Evolutionary conservation across 2,797 vertebrate species (phyloP).

Genomic region (Sphaeramia orbicularis): DNA sequence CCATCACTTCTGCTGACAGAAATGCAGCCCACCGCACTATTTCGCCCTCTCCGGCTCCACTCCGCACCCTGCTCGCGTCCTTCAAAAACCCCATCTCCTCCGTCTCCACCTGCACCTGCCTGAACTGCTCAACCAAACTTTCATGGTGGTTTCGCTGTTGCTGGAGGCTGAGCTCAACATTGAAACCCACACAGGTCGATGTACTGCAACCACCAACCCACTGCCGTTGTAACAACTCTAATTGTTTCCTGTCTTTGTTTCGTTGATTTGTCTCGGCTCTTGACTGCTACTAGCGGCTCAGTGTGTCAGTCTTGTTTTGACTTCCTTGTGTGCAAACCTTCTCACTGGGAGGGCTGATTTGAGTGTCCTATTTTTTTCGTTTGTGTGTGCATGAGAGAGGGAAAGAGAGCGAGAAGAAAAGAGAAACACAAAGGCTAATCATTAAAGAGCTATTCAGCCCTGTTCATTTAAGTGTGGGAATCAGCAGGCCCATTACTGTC

Average conservation of each 20-base stretch:
- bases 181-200: constrained; percentile 44
- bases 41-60: constrained; percentile 83
- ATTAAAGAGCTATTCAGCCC: constrained; percentile 87
- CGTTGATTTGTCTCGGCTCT: constrained; percentile 32
- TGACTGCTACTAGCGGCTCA: constrained; percentile 13
- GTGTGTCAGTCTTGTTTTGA: constrained; percentile 51
- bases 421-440: constrained; percentile 85
- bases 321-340: constrained; percentile 54
- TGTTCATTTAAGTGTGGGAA: constrained; percentile 88
- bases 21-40: constrained; percentile 88
- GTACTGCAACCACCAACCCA: constrained; percentile 22
- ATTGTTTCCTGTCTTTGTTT: constrained; percentile 36
- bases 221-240: constrained; percentile 46
- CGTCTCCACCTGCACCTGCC: constrained; percentile 74
- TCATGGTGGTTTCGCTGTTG: constrained; percentile 43
- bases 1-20: constrained; percentile 91
- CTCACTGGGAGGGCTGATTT: constrained; percentile 66
- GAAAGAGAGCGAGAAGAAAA: constrained; percentile 21
- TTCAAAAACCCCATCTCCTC: constrained; percentile 68
- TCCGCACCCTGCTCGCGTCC: constrained; percentile 77
- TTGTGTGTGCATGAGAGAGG: constrained; percentile 6
- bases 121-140: constrained; percentile 72
- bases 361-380: constrained; percentile 56
- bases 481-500: constrained; percentile 88
- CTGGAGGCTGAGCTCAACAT: constrained; percentile 51